phyloP scores from a whole-genome alignment of 1,140 invertebrate species.

The Sesamia nonagrioides region DNA sequence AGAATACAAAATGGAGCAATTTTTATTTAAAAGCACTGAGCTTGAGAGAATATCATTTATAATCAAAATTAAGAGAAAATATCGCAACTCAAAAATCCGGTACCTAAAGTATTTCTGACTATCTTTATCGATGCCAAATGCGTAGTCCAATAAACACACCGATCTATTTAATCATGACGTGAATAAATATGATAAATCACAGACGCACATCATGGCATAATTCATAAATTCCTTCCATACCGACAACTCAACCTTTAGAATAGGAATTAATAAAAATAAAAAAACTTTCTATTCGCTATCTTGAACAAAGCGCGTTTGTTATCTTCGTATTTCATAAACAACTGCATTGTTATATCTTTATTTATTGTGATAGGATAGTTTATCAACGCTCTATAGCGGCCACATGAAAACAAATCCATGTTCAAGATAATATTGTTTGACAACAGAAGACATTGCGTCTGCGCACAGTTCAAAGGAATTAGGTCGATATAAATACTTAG shows the following conservation, averaged over 20 bases:
- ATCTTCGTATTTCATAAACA: not conserved
- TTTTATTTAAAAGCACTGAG: no score
- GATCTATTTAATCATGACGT: no score
- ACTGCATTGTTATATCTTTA: slow-evolving; percentile 20
- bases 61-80: no score
- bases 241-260: no score
- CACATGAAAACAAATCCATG: slow-evolving; percentile 27
- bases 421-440: slow-evolving; percentile 14
- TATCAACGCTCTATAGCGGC: not conserved
- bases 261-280: not conserved
- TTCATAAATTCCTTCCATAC: not conserved
- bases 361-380: slow-evolving; percentile 9
- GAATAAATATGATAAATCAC: no score
- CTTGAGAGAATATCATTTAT: no score
- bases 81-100: no score
- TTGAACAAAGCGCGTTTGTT: slow-evolving; percentile 12
- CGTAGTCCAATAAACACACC: no score
- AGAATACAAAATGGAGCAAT: no score
- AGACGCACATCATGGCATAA: no score
- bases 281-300: not conserved
- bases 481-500: slow-evolving; percentile 7
- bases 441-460: not conserved
- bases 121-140: no score
- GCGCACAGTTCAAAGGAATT: slow-evolving; percentile 4
- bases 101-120: no score